A percentile compares a stretch with the other conserved stretches of the same genome.
phyloP scores from a whole-genome alignment of 2,888 invertebrate species.

The Ophioninae sp. region DNA sequence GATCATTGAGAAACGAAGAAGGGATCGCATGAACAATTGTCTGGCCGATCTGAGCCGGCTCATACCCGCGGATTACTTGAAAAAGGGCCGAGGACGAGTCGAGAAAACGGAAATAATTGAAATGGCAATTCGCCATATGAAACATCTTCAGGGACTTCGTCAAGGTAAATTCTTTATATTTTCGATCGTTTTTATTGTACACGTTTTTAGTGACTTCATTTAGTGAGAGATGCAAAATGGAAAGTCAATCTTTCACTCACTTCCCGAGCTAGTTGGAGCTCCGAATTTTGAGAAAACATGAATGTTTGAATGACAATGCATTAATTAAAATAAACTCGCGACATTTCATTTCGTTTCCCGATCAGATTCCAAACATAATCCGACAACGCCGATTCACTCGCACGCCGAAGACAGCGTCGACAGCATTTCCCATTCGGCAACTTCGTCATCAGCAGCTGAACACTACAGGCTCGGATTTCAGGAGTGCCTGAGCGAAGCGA shows the following conservation, averaged over 20 bases:
- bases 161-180: slow-evolving; percentile 70
- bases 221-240: no score
- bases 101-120: slow-evolving; percentile 99
- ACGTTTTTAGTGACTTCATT: no score
- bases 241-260: no score
- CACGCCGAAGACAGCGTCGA: slow-evolving; percentile 79
- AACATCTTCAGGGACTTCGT: slow-evolving; percentile 89
- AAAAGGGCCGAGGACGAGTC: slow-evolving; percentile 96
- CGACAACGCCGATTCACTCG: slow-evolving; percentile 73
- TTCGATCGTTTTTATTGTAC: not conserved
- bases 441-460: slow-evolving; percentile 79
- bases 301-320: no score
- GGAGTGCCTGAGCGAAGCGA: slow-evolving; percentile 94
- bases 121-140: slow-evolving; percentile 97
- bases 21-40: slow-evolving; percentile 99
- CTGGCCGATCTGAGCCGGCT: slow-evolving; percentile 95
- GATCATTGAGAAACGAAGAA: slow-evolving; percentile 96
- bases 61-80: slow-evolving; percentile 95
- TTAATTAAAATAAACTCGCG: not conserved
- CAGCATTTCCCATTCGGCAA: slow-evolving; percentile 75
- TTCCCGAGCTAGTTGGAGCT: no score
- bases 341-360: slow-evolving; percentile 37
- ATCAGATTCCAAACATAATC: slow-evolving; percentile 73
- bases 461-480: slow-evolving; percentile 92
- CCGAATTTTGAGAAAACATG: no score